Conservation (phyloP, 35 echinoderm and acorn worm genomes). For the Heliocidaris tuberculata region DNA sequence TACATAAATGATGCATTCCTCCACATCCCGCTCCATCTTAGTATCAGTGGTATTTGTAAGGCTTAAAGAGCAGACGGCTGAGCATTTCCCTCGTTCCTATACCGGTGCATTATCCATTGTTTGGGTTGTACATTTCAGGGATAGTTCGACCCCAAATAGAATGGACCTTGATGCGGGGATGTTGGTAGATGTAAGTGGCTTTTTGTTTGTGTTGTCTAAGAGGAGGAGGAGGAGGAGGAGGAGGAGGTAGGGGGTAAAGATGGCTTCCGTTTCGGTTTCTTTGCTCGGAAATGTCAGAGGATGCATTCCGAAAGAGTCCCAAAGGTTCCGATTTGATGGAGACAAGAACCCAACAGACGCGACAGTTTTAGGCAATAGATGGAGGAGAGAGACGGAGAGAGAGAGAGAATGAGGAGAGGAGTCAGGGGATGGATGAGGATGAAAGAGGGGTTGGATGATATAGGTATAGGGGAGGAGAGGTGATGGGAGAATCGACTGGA, state of each 20-base stretch:
- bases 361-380: background rate
- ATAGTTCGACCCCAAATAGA: background rate
- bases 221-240: background rate
- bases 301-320: background rate
- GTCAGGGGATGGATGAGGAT: background rate
- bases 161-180: background rate
- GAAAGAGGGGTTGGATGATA: background rate
- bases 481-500: background rate
- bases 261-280: background rate
- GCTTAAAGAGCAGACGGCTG: background rate
- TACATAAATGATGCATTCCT: slow-evolving; percentile 2
- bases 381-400: background rate
- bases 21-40: background rate
- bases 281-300: background rate
- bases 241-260: background rate
- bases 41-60: background rate
- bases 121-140: slow-evolving; percentile 16
- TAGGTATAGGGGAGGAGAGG: background rate
- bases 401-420: background rate
- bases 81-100: background rate
- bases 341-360: background rate
- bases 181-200: background rate
- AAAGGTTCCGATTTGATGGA: background rate
- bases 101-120: background rate
- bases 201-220: background rate